A percentile compares a stretch with the other conserved stretches of the same genome.
Evolutionary conservation across 2,797 vertebrate species (phyloP).

Genomic region (Synaphobranchus kaupii): DNA sequence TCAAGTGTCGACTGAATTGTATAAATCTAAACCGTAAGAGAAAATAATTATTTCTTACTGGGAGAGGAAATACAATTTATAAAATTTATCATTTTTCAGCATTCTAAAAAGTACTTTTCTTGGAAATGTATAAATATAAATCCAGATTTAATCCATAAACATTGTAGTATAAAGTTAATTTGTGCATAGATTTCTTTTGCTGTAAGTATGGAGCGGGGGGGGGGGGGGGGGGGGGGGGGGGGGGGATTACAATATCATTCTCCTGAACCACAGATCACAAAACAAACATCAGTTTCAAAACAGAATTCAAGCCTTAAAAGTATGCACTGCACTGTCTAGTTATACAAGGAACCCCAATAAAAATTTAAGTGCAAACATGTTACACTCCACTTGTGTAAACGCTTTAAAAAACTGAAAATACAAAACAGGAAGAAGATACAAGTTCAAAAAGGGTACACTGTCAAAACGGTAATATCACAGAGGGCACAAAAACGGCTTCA

Average conservation of each 20-base stretch:
- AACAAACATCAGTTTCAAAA: conserved; percentile 6
- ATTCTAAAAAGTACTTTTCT: conserved; percentile 37
- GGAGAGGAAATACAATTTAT: conserved; percentile 31
- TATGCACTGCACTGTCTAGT: conserved; percentile 5
- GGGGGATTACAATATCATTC: conserved; percentile 9
- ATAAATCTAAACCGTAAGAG: conserved; percentile 53
- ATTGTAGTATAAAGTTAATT: conserved; percentile 64
- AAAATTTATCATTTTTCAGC: conserved; percentile 17
- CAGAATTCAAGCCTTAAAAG: conserved; percentile 6
- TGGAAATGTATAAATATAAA: conserved; percentile 57
- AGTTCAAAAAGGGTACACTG: background rate
- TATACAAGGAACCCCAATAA: conserved; percentile 18
- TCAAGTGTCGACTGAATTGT: conserved; percentile 36
- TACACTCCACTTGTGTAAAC: background rate
- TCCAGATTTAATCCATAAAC: conserved; percentile 45
- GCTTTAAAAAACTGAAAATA: background rate
- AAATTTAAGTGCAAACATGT: conserved; percentile 7
- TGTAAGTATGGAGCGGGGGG: conserved; percentile 33
- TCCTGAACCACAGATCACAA: conserved; percentile 20
- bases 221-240: background rate
- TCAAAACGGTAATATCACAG: background rate
- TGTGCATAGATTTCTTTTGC: conserved; percentile 65
- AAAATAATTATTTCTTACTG: conserved; percentile 47
- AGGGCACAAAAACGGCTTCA: background rate
- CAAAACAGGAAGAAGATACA: background rate